These are phyloP conservation scores for Ips typographus DNA, from an alignment of 1,140 invertebrate species.

Conservation along the genomic window DNA sequence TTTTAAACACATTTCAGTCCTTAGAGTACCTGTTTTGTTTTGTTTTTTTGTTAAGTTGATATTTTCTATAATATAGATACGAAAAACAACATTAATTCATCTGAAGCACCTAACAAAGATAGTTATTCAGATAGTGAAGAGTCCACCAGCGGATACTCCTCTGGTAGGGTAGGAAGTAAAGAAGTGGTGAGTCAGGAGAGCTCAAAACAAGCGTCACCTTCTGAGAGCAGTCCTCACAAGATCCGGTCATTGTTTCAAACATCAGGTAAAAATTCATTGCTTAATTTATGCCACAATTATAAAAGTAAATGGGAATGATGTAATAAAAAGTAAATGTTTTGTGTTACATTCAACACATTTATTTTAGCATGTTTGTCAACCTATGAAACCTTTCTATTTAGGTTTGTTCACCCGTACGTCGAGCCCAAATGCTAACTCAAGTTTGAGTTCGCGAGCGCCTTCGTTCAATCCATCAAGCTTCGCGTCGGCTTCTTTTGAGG, in stretches of 20 bases:
- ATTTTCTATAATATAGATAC: too few relatives aligned
- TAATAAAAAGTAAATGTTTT: too few relatives aligned
- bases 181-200: constrained; percentile 39
- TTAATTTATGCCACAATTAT: too few relatives aligned
- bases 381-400: not conserved
- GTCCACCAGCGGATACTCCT: constrained; percentile 52
- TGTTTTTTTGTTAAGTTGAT: too few relatives aligned
- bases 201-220: constrained; percentile 38
- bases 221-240: constrained; percentile 33
- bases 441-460: constrained; percentile 56
- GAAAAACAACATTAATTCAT: not conserved
- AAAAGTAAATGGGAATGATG: too few relatives aligned
- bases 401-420: not conserved
- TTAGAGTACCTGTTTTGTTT: too few relatives aligned
- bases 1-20: too few relatives aligned
- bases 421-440: constrained; percentile 44
- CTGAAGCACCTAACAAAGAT: constrained; percentile 40
- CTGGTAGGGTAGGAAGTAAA: constrained; percentile 43
- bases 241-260: constrained; percentile 36
- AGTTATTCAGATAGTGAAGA: constrained; percentile 50
- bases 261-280: constrained; percentile 27
- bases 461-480: constrained; percentile 60
- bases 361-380: not conserved
- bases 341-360: too few relatives aligned
- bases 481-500: constrained; percentile 48